Conservation (phyloP, 2,797 vertebrate species). For the Sphaeramia orbicularis region DNA sequence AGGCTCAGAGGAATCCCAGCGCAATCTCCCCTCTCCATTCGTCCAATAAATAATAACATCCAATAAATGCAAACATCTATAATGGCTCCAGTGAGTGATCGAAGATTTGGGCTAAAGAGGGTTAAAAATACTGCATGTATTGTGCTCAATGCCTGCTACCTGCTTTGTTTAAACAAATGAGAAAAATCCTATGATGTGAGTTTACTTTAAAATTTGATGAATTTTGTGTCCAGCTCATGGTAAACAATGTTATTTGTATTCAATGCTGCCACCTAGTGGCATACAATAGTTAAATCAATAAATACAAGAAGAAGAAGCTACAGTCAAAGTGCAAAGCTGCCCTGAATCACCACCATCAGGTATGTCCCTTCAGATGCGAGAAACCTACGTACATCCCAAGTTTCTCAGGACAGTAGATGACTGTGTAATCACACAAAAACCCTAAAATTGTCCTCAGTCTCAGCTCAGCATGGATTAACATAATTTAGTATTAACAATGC, state of each 20-base stretch:
- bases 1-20: slow-evolving; percentile 1
- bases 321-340: slow-evolving; percentile 60
- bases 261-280: slow-evolving; percentile 76
- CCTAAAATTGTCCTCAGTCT: slow-evolving; percentile 7
- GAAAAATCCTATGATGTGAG: background rate
- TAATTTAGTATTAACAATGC: slow-evolving; percentile 13
- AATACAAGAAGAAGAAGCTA: slow-evolving; percentile 52
- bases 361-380: background rate
- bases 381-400: slow-evolving; percentile 8
- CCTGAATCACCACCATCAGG: slow-evolving; percentile 31
- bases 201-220: slow-evolving; percentile 5
- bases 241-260: slow-evolving; percentile 42
- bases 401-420: background rate
- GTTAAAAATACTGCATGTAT: slow-evolving; percentile 17
- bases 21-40: background rate
- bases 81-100: background rate
- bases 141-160: background rate
- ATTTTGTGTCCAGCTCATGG: slow-evolving; percentile 12
- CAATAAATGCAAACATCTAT: slow-evolving; percentile 4
- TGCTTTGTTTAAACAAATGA: slow-evolving; percentile 16
- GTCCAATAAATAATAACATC: slow-evolving; percentile 9
- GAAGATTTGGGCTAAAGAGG: background rate
- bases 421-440: slow-evolving; percentile 1
- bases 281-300: slow-evolving; percentile 45
- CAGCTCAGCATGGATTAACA: slow-evolving; percentile 4